Evolutionary conservation across 2,888 invertebrate species (phyloP).

Genomic region (Drosophila eohydei): DNA sequence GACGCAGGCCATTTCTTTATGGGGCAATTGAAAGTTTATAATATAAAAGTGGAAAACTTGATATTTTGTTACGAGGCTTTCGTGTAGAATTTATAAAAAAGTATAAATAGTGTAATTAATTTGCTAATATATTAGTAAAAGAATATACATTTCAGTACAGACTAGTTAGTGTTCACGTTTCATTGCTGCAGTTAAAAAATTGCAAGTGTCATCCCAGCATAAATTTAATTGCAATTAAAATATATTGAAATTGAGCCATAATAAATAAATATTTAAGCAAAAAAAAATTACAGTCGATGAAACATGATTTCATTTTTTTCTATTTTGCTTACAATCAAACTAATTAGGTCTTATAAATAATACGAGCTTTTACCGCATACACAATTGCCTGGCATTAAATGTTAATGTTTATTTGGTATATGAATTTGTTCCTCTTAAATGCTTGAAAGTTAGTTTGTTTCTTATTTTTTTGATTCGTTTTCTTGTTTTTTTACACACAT

Average conservation of each 20-base stretch:
- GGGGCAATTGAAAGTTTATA: neutral
- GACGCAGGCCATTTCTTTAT: neutral
- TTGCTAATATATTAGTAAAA: conserved; percentile 1
- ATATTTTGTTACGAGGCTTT: neutral
- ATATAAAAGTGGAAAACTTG: conserved; percentile 2
- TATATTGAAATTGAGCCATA: conserved; percentile 12
- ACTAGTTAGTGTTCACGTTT: conserved; percentile 6
- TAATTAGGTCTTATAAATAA: conserved; percentile 51
- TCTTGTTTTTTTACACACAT: conserved; percentile 26
- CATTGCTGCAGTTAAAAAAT: conserved; percentile 9
- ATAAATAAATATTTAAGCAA: conserved; percentile 22
- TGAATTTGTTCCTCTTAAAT: conserved; percentile 57
- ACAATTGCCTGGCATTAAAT: conserved; percentile 34
- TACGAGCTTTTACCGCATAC: conserved; percentile 49
- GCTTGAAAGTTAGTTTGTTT: conserved; percentile 45
- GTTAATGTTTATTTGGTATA: conserved; percentile 61
- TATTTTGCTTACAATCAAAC: conserved; percentile 39
- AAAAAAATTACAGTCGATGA: conserved; percentile 22
- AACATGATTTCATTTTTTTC: conserved; percentile 14
- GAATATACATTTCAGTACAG: conserved; percentile 11
- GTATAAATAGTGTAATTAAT: conserved; percentile 1
- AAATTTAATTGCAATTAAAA: conserved; percentile 14
- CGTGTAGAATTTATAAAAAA: conserved; percentile 1
- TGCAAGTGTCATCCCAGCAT: conserved; percentile 22
- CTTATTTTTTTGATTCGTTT: neutral